These are phyloP conservation scores for Euura saliciscinereae DNA, from an alignment of 1,140 invertebrate species.

Conservation along the genomic window DNA sequence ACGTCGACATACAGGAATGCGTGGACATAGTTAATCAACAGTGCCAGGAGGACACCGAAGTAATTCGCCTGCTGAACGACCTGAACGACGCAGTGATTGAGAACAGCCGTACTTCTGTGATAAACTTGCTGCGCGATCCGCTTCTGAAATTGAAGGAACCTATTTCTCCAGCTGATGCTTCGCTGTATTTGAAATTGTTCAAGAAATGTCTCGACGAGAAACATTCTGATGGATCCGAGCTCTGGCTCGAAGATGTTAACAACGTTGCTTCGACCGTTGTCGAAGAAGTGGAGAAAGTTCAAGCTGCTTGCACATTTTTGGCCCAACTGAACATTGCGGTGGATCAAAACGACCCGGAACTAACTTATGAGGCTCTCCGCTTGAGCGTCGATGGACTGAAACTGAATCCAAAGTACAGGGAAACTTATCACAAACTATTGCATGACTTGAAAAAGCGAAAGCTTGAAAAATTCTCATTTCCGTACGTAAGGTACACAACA, in stretches of 20 bases:
- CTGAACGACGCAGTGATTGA: constrained; percentile 67
- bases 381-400: constrained; percentile 21
- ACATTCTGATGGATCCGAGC: constrained; percentile 63
- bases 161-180: constrained; percentile 62
- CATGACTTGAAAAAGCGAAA: constrained; percentile 36
- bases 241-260: constrained; percentile 75
- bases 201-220: constrained; percentile 62
- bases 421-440: constrained; percentile 39
- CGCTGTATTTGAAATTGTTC: constrained; percentile 69
- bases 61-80: constrained; percentile 60
- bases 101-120: constrained; percentile 60
- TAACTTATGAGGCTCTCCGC: constrained; percentile 34
- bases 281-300: constrained; percentile 59
- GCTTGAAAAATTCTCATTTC: constrained; percentile 36
- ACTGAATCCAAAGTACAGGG: constrained; percentile 31
- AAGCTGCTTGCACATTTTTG: constrained; percentile 42
- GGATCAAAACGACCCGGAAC: constrained; percentile 27
- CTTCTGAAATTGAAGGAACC: constrained; percentile 61
- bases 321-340: constrained; percentile 34
- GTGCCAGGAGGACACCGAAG: constrained; percentile 66
- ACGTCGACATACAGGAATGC: constrained; percentile 73
- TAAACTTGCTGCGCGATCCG: constrained; percentile 62
- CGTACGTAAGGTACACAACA: constrained; percentile 44
- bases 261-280: constrained; percentile 62
- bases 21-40: constrained; percentile 71